These are phyloP conservation scores for Brienomyrus brachyistius DNA, from an alignment of 2,113 vertebrate genomes.

Conservation along the genomic window DNA sequence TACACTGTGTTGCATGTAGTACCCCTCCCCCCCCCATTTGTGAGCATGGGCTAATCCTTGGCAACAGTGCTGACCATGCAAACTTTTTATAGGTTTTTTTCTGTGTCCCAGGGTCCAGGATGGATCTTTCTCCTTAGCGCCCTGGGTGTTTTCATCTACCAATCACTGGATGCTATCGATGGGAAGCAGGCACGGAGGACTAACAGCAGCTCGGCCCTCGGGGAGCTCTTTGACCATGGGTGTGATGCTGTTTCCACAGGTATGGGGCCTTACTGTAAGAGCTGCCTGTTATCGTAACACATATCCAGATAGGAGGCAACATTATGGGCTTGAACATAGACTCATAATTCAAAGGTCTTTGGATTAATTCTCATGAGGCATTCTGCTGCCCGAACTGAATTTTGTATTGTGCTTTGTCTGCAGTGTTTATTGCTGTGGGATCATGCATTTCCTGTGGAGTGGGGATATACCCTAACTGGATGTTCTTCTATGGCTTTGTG, in stretches of 20 bases:
- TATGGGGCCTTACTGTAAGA: conserved; percentile 37
- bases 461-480: conserved; percentile 75
- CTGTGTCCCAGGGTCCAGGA: conserved; percentile 71
- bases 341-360: background rate
- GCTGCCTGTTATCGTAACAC: background rate
- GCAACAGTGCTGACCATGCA: background rate
- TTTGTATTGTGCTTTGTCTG: conserved; percentile 29
- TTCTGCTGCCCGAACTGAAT: background rate
- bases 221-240: conserved; percentile 96
- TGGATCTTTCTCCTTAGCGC: conserved; percentile 81
- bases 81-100: conserved; percentile 8
- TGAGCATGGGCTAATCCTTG: background rate
- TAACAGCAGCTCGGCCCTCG: conserved; percentile 85
- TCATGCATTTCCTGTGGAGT: conserved; percentile 78
- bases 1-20: background rate
- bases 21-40: background rate
- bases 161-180: conserved; percentile 94
- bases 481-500: conserved; percentile 90
- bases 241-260: conserved; percentile 96
- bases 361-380: background rate
- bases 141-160: conserved; percentile 87
- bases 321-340: background rate
- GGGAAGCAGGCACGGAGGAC: conserved; percentile 96
- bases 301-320: background rate
- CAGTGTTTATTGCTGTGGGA: conserved; percentile 86